Evolutionary conservation across 2,888 invertebrate genomes (phyloP), one percentile per base, ranked within the genome.

Genomic region (Apocheima hispidaria): DNA sequence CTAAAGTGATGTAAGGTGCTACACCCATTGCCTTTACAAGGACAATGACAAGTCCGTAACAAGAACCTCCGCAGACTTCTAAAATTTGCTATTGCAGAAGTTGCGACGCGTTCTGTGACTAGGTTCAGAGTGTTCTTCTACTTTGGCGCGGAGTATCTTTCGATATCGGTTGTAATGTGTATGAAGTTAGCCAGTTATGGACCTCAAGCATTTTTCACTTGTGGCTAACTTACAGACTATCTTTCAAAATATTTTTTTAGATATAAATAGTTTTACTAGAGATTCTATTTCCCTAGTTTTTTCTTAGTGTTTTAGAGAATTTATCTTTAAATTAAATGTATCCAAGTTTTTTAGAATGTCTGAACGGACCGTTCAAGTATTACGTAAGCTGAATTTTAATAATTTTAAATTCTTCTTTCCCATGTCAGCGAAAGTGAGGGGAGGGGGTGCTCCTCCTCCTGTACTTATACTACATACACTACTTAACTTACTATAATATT

Each of bases 121-220:
- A 44, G 16, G 10, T 26, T 44, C 43, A 44, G 26, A 44, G 16
- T 14, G 26, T 26, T 44, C 43, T 16, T 5, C n/a, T 2, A 26
- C 43, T 26, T 23, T 26, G 26, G 26, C 43, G 26, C 26, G 26
- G 16, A 26, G 26, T 18, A 18, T 44, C 2, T 28, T 18, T 35
- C 16, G 14, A 16, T 56, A 18, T 21, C 23, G 28, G 16, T 55
- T 55, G 28, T 5, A 48, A 54, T 48, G 46, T 36, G 23, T 53
- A 33, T 26, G 43, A 41, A 23, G 23, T 41, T 38, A 21, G 10
- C 23, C 41, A 41, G 21, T 23, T 41, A 23, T 21, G 43, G 35
- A 43, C 41, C 18, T 43, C 10, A 30, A 44, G 7, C 16, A 10
- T 21, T 23, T 54, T 36, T 20, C 33, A 44, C 23, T n/a, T 18